Evolutionary conservation across 2,797 vertebrate species (phyloP), one percentile per base, ranked within the genome.

Genomic region (Alcedo atthis): DNA sequence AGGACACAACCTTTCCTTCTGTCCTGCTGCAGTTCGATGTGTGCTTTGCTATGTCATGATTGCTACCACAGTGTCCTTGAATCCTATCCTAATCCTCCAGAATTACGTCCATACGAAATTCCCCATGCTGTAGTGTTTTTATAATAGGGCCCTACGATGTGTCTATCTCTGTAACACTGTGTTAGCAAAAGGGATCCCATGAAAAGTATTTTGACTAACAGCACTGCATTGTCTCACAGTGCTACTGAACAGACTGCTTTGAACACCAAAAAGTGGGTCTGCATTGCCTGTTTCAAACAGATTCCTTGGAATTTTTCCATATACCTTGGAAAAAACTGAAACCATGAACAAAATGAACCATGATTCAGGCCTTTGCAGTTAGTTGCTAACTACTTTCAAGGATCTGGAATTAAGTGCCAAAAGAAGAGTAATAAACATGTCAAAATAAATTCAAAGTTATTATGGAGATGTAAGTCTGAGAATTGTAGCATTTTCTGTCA

Each of bases 61-160:
- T 74, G 42, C 76, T 94, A 89, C 62, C 55, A 43, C 68, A 73
- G 85, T 93, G 85, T 93, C 85, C 93, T 95, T 89, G 80, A 87
- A 95, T 89, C 67, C 91, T 91, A 85, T 81, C 89, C 89, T 95
- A 92, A 94, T 94, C 91, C 91, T 85, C 80, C 51, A 53, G 89
- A 91, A 93, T 95, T 96, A 92, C 74, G 87, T 87, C 91, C 94
- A 81, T 84, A 80, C 5, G 17, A 91, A 87, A 89, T 85, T 91
- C 33, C 67, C 77, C 42, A 26, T 91, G 71, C 53, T 68, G 63
- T 94, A 85, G 89, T 57, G 79, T 95, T 95, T 94, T 92, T 71
- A 92, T 95, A 95, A 93, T 79, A 92, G 87, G 37, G 66, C 53
- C 48, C 85, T 79, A 73, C 81, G 89, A 91, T 81, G 48, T 0